These are phyloP conservation scores for Styela plicata DNA, from an alignment of 23 tunicate genomes.

Conservation along the genomic window DNA sequence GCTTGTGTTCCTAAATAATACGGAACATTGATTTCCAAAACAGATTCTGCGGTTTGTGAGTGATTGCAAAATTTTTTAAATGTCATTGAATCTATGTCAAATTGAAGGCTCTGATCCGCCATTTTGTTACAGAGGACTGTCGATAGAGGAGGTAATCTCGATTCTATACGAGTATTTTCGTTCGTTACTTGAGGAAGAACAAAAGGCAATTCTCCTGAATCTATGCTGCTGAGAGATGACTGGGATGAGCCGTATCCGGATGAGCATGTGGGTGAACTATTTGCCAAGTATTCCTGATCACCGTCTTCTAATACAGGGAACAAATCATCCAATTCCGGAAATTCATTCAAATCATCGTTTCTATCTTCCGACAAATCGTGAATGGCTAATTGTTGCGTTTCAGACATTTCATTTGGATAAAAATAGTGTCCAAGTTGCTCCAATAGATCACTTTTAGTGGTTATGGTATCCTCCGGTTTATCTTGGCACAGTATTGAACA, in stretches of 20 bases:
- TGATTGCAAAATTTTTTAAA: too few species aligned
- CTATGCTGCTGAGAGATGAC: background rate
- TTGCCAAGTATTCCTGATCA: background rate
- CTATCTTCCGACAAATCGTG: background rate
- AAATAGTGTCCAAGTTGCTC: conserved; percentile 1
- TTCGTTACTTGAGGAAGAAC: background rate
- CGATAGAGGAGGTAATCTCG: background rate
- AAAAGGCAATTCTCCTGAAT: background rate
- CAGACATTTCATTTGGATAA: background rate
- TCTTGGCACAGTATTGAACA: background rate
- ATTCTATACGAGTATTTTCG: background rate
- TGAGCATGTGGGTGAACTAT: background rate
- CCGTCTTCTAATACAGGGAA: background rate
- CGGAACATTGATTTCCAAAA: background rate
- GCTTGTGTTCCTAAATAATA: background rate
- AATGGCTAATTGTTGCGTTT: background rate
- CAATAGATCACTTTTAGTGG: background rate
- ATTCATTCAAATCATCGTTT: background rate
- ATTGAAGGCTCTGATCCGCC: background rate
- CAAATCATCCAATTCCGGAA: background rate
- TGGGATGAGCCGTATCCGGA: conserved; percentile 14
- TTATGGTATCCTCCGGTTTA: background rate
- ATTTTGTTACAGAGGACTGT: background rate
- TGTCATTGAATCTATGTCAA: background rate
- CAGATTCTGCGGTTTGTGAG: background rate